A percentile compares a stretch with the other conserved stretches of the same genome.
phyloP scores from a whole-genome alignment of 2,888 invertebrate genomes.

The Nomada flava region DNA sequence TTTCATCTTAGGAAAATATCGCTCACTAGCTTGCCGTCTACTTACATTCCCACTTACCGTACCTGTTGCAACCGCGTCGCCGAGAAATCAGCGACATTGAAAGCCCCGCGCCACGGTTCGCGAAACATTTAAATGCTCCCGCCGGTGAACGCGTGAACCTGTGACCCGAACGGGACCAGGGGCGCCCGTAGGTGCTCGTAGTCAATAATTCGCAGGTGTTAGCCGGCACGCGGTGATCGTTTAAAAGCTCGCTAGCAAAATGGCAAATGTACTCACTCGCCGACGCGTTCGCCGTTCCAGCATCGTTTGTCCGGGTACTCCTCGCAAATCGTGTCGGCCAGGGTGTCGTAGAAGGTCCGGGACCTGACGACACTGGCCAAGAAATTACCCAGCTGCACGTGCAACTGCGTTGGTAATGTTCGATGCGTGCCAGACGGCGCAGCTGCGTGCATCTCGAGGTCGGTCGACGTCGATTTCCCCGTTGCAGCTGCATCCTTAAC shows the following conservation, averaged over 20 bases:
- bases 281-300: slow-evolving; percentile 92
- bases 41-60: neutral
- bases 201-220: neutral
- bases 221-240: neutral
- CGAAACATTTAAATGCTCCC: slow-evolving; percentile 39
- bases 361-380: slow-evolving; percentile 85
- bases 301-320: slow-evolving; percentile 89
- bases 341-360: slow-evolving; percentile 92
- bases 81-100: slow-evolving; percentile 14
- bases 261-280: slow-evolving; percentile 88
- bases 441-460: slow-evolving; percentile 61
- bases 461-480: slow-evolving; percentile 53
- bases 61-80: neutral
- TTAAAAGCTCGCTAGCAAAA: neutral
- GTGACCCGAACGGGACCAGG: neutral
- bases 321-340: slow-evolving; percentile 92
- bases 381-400: slow-evolving; percentile 82
- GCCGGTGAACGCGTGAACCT: neutral
- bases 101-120: slow-evolving; percentile 12
- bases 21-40: too few relatives aligned
- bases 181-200: neutral
- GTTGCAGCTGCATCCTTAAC: slow-evolving; percentile 54
- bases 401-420: slow-evolving; percentile 80
- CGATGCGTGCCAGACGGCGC: slow-evolving; percentile 57
- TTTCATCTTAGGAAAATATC: too few relatives aligned